These are phyloP conservation scores for Sarcophaga rosellei DNA, from an alignment of 2,888 invertebrate species.

Conservation along the genomic window DNA sequence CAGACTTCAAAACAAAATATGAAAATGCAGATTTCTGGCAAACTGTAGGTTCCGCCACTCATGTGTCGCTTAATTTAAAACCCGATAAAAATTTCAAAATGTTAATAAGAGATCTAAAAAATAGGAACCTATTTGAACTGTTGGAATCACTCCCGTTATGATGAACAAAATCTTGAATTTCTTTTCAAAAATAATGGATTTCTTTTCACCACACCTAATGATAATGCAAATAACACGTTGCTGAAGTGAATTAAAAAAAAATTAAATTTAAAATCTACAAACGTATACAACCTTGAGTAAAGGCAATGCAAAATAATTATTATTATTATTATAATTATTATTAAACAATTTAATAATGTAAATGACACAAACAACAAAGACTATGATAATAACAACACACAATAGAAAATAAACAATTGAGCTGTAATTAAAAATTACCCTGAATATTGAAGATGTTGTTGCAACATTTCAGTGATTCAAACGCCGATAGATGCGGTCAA, in stretches of 20 bases:
- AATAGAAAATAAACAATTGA: slow-evolving; percentile 22
- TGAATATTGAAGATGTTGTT: slow-evolving; percentile 16
- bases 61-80: too few relatives aligned
- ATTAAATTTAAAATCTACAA: background rate
- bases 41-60: too few relatives aligned
- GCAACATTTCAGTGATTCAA: slow-evolving; percentile 22
- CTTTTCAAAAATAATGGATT: too few relatives aligned
- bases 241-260: too few relatives aligned
- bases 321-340: background rate
- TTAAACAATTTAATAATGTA: background rate
- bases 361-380: background rate
- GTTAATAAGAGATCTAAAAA: too few relatives aligned
- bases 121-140: too few relatives aligned
- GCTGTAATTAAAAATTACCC: slow-evolving; percentile 45
- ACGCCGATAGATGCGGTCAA: background rate
- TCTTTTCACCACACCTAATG: too few relatives aligned
- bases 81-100: too few relatives aligned
- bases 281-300: background rate
- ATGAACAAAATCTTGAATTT: too few relatives aligned
- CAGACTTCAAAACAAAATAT: too few relatives aligned
- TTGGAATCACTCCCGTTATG: too few relatives aligned
- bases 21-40: too few relatives aligned
- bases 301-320: background rate
- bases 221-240: background rate
- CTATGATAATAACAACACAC: background rate